Evolutionary conservation across 2,888 invertebrate genomes (phyloP).

Genomic region (Patella depressa): DNA sequence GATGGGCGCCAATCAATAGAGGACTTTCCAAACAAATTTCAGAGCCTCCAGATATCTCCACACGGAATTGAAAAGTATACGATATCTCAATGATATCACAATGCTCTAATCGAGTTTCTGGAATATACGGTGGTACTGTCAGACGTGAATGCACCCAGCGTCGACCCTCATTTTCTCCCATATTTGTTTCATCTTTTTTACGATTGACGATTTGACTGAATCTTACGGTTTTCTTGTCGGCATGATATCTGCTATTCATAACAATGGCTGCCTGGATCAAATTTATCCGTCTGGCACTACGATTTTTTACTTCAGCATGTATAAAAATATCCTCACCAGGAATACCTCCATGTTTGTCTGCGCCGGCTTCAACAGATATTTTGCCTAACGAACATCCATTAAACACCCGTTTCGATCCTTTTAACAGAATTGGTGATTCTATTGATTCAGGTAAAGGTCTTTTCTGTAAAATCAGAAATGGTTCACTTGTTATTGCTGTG

Average conservation of each 20-base stretch:
- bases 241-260: constrained; percentile 66
- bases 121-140: constrained; percentile 68
- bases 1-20: constrained; percentile 60
- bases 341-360: constrained; percentile 62
- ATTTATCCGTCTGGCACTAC: constrained; percentile 56
- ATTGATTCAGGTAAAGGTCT: constrained; percentile 42
- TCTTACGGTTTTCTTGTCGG: constrained; percentile 54
- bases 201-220: constrained; percentile 67
- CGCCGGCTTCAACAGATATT: constrained; percentile 51
- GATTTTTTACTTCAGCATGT: constrained; percentile 65
- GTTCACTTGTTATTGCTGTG: constrained; percentile 67
- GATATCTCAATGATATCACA: constrained; percentile 70
- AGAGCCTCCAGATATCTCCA: constrained; percentile 63
- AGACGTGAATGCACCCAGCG: constrained; percentile 67
- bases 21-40: constrained; percentile 63
- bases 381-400: constrained; percentile 63
- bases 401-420: constrained; percentile 51
- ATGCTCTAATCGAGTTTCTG: constrained; percentile 66
- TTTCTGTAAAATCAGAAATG: constrained; percentile 64
- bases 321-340: constrained; percentile 69
- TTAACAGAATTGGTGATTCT: constrained; percentile 32
- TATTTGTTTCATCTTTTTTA: constrained; percentile 66
- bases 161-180: constrained; percentile 64
- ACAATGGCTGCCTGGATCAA: constrained; percentile 62
- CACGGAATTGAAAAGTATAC: constrained; percentile 66